These are phyloP conservation scores for human DNA, from an alignment of 2,113 vertebrate species.

Conservation along the genomic window DNA sequence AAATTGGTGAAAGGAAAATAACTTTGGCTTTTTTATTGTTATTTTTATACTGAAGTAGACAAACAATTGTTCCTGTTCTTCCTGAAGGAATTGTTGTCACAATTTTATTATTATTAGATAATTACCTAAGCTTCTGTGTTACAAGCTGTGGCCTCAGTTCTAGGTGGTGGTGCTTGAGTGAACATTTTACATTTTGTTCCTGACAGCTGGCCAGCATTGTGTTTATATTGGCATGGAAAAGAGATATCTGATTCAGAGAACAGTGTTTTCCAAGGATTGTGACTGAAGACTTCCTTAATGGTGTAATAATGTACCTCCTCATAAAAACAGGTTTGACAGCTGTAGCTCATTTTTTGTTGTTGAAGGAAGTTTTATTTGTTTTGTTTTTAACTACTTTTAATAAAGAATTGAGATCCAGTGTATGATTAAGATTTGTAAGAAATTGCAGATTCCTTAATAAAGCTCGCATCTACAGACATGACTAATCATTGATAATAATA, in stretches of 20 bases:
- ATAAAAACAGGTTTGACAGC: conserved; percentile 44
- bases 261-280: conserved; percentile 45
- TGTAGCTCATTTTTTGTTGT: not conserved
- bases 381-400: conserved; percentile 36
- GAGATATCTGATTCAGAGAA: conserved; percentile 11
- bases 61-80: conserved; percentile 22
- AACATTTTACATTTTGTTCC: conserved; percentile 37
- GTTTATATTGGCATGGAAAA: conserved; percentile 50
- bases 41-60: not conserved
- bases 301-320: not conserved
- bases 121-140: conserved; percentile 33
- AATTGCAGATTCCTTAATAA: not conserved
- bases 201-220: conserved; percentile 10
- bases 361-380: conserved; percentile 29
- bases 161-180: conserved; percentile 7
- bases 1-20: conserved; percentile 24
- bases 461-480: not conserved
- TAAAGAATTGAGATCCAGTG: not conserved
- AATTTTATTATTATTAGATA: not conserved
- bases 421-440: conserved; percentile 29
- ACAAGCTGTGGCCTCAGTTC: not conserved
- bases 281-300: conserved; percentile 18
- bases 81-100: conserved; percentile 32
- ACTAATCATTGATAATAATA: not conserved
- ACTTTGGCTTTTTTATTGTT: not conserved